Evolutionary conservation across 2,888 invertebrate genomes (phyloP).

Genomic region (Hedya salicella): DNA sequence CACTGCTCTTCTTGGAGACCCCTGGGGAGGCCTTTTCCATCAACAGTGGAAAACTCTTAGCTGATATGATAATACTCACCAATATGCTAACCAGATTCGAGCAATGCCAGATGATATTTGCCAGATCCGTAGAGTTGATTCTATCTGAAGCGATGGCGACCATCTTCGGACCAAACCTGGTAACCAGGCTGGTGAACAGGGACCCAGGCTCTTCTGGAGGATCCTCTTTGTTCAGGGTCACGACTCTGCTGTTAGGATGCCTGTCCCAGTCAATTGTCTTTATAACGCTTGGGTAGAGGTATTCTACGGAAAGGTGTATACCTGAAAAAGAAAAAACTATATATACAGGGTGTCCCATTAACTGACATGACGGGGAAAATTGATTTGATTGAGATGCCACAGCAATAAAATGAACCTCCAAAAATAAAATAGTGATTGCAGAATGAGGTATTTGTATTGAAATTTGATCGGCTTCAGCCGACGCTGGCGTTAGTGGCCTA

Average conservation of each 20-base stretch:
- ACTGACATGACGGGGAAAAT: too few species aligned
- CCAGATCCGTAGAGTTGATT: background rate
- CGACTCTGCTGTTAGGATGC: conserved; percentile 13
- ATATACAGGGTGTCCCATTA: too few species aligned
- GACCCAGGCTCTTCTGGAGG: background rate
- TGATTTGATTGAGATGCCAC: too few species aligned
- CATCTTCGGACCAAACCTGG: conserved; percentile 3
- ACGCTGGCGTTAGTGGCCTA: too few species aligned
- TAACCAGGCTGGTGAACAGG: background rate
- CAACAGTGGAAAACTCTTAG: too few species aligned
- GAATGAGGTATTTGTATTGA: too few species aligned
- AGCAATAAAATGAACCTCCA: too few species aligned
- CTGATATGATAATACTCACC: too few species aligned
- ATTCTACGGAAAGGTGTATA: conserved; percentile 20
- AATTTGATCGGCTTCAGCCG: too few species aligned
- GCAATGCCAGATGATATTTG: background rate
- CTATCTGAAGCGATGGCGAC: conserved; percentile 18
- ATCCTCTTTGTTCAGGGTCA: conserved; percentile 16
- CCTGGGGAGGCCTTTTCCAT: too few species aligned
- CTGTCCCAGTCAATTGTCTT: conserved; percentile 18
- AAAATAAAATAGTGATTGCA: too few species aligned
- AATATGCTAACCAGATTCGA: conserved; percentile 13
- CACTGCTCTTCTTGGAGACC: too few species aligned
- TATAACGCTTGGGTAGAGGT: conserved; percentile 16
- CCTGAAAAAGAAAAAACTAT: background rate